phyloP scores from a whole-genome alignment of 2,113 vertebrate genomes.

The Apteryx owenii region DNA sequence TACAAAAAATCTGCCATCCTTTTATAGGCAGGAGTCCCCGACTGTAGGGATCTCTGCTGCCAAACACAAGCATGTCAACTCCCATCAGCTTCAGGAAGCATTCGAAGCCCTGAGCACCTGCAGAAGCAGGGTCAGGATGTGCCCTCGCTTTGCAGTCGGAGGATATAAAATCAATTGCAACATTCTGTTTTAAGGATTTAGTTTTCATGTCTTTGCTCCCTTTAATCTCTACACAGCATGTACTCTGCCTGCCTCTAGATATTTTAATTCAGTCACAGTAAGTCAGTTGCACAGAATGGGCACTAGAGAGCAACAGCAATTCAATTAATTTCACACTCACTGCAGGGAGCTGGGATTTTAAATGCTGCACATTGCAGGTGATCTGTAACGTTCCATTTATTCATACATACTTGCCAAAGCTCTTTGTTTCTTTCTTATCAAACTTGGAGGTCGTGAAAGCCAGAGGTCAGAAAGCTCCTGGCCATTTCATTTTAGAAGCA shows the following conservation, averaged over 20 bases:
- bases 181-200: slow-evolving; percentile 56
- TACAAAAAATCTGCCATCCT: not conserved
- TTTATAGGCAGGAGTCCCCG: not conserved
- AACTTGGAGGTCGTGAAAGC: slow-evolving; percentile 16
- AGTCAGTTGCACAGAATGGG: slow-evolving; percentile 66
- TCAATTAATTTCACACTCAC: slow-evolving; percentile 71
- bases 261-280: slow-evolving; percentile 69
- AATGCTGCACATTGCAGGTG: slow-evolving; percentile 57
- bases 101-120: slow-evolving; percentile 7
- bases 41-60: not conserved
- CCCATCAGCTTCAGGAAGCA: not conserved
- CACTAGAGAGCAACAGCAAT: slow-evolving; percentile 69
- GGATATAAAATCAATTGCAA: slow-evolving; percentile 52
- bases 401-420: slow-evolving; percentile 10
- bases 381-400: slow-evolving; percentile 42
- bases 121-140: not conserved
- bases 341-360: slow-evolving; percentile 52
- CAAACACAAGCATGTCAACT: not conserved
- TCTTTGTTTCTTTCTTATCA: slow-evolving; percentile 53
- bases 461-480: slow-evolving; percentile 41
- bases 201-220: slow-evolving; percentile 58
- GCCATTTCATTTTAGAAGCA: slow-evolving; percentile 44
- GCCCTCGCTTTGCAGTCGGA: not conserved
- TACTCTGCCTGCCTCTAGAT: slow-evolving; percentile 65
- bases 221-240: slow-evolving; percentile 72